Evolutionary conservation across 2,797 vertebrate species (phyloP).

Genomic region (Spinus pinus): DNA sequence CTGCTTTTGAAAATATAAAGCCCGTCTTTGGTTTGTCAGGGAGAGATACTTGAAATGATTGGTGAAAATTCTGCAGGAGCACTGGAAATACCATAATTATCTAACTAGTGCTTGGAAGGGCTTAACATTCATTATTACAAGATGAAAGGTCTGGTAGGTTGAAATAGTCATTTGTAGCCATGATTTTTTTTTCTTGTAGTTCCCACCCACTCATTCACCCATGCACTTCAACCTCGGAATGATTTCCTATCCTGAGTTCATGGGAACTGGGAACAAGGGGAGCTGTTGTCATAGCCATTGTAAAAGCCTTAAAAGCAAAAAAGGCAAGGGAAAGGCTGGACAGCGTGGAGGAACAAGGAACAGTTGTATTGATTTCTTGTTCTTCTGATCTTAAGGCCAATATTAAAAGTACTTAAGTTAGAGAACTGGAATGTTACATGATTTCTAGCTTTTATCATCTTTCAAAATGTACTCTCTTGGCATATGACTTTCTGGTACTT

Average conservation of each 20-base stretch:
- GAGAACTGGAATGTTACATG: background rate
- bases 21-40: background rate
- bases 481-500: background rate
- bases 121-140: conserved; percentile 5
- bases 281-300: conserved; percentile 50
- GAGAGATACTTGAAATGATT: background rate
- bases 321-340: background rate
- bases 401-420: background rate
- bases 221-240: conserved; percentile 51
- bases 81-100: conserved; percentile 23
- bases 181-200: background rate
- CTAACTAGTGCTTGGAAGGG: background rate
- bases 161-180: conserved; percentile 53
- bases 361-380: conserved; percentile 44
- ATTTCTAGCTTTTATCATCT: background rate
- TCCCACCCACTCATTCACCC: conserved; percentile 58
- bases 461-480: background rate
- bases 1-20: background rate
- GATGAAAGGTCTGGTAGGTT: conserved; percentile 64
- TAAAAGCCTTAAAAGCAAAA: conserved; percentile 7
- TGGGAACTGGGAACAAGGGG: conserved; percentile 67
- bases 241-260: conserved; percentile 59
- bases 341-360: background rate
- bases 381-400: conserved; percentile 36
- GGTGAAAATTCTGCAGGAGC: background rate